These are phyloP conservation scores for Laothoe populi DNA, from an alignment of 2,888 invertebrate species.

Conservation along the genomic window DNA sequence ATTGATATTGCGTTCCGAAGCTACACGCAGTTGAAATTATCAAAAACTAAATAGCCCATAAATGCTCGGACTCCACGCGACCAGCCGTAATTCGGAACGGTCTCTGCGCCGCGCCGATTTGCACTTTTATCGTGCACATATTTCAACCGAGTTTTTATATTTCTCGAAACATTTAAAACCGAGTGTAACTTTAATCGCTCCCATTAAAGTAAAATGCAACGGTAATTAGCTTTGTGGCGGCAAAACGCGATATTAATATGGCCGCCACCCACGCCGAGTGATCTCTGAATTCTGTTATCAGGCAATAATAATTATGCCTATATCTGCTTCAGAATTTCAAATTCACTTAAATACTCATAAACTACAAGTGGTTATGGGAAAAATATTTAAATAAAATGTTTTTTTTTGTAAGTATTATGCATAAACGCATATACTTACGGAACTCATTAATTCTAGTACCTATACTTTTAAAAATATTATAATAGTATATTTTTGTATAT, in stretches of 20 bases:
- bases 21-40: slow-evolving; percentile 17
- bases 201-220: slow-evolving; percentile 22
- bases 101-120: neutral
- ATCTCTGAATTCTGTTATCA: neutral
- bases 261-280: slow-evolving; percentile 6
- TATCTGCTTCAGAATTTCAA: neutral
- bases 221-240: slow-evolving; percentile 18
- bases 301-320: neutral
- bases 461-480: neutral
- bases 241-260: slow-evolving; percentile 9
- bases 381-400: no score
- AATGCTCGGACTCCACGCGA: slow-evolving; percentile 10
- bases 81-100: slow-evolving; percentile 8
- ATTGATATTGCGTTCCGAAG: neutral
- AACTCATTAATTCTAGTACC: neutral
- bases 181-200: slow-evolving; percentile 20
- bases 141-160: slow-evolving; percentile 24
- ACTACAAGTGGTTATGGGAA: no score
- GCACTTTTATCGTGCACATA: slow-evolving; percentile 17
- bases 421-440: neutral
- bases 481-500: no score
- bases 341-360: neutral
- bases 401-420: no score
- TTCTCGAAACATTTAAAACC: slow-evolving; percentile 20
- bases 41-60: slow-evolving; percentile 26